Evolutionary conservation across 2,113 vertebrate species (phyloP).

Genomic region (Mustelus asterias): DNA sequence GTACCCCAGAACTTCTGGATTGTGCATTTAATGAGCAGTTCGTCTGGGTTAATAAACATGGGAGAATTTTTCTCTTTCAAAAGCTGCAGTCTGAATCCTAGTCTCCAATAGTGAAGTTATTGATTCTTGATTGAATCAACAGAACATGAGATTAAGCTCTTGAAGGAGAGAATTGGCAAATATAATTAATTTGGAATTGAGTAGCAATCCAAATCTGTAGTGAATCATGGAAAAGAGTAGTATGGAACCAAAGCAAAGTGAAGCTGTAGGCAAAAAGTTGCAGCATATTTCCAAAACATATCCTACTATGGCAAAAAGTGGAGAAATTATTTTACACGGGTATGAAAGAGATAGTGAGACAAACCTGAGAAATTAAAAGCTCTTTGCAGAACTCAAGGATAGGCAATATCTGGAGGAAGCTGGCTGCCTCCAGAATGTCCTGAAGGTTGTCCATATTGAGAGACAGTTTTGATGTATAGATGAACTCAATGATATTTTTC

Average conservation of each 20-base stretch:
- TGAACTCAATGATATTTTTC: conserved; percentile 69
- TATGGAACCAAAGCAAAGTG: background rate
- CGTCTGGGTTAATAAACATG: background rate
- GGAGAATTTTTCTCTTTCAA: background rate
- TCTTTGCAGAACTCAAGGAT: conserved; percentile 67
- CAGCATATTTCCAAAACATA: background rate
- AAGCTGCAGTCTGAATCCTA: background rate
- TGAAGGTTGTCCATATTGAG: conserved; percentile 62
- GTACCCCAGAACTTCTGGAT: background rate
- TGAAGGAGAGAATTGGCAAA: background rate
- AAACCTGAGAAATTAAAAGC: conserved; percentile 67
- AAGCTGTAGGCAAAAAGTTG: background rate
- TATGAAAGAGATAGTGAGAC: background rate
- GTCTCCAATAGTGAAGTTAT: background rate
- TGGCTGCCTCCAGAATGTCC: conserved; percentile 68
- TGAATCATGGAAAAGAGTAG: background rate
- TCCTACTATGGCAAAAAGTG: background rate
- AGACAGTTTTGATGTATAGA: conserved; percentile 62
- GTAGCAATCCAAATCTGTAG: background rate
- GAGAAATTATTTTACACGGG: background rate
- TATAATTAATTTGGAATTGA: background rate
- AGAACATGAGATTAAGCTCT: background rate
- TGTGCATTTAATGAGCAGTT: background rate
- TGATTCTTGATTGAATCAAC: background rate
- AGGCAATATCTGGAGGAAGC: conserved; percentile 68